Percentiles rank a stretch among this genome's conserved stretches.
These are phyloP conservation scores for Brachynemurus nebulosus DNA, from an alignment of 2,888 invertebrate species.

Conservation along the genomic window DNA sequence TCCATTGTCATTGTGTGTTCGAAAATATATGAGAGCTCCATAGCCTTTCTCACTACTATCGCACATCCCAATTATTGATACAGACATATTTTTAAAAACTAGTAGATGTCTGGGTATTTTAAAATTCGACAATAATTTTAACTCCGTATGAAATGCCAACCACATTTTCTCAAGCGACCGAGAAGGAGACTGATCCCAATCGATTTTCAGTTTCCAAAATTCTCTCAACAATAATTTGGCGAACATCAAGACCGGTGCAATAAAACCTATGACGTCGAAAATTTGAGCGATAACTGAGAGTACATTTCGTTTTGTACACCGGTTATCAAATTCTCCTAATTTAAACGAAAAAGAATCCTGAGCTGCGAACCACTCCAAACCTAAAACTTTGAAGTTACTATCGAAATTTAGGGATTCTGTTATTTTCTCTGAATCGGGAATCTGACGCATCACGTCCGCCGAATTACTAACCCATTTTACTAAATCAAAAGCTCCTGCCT, in stretches of 20 bases:
- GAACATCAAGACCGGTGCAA: too few species aligned
- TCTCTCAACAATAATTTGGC: slow-evolving; percentile 11
- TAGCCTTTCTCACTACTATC: slow-evolving; percentile 12
- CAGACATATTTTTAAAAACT: neutral
- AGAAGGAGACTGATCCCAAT: slow-evolving; percentile 13
- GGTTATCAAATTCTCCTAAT: too few species aligned
- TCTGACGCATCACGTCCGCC: neutral
- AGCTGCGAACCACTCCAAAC: neutral
- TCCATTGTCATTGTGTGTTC: slow-evolving; percentile 2
- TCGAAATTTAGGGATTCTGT: neutral
- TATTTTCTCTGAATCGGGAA: slow-evolving; percentile 3
- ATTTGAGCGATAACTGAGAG: too few species aligned
- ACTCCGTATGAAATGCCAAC: slow-evolving; percentile 8
- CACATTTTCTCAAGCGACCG: slow-evolving; percentile 1
- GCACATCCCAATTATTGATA: slow-evolving; percentile 12
- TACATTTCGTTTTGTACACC: too few species aligned
- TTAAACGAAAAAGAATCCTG: too few species aligned
- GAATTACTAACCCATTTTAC: slow-evolving; percentile 10
- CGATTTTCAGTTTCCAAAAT: slow-evolving; percentile 10
- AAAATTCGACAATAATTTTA: slow-evolving; percentile 7
- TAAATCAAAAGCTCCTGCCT: slow-evolving; percentile 8
- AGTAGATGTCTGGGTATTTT: slow-evolving; percentile 6
- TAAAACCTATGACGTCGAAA: too few species aligned
- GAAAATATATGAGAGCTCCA: slow-evolving; percentile 14
- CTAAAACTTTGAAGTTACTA: slow-evolving; percentile 2